Conservation (phyloP, 2,797 vertebrate genomes). For the Miichthys miiuy region DNA sequence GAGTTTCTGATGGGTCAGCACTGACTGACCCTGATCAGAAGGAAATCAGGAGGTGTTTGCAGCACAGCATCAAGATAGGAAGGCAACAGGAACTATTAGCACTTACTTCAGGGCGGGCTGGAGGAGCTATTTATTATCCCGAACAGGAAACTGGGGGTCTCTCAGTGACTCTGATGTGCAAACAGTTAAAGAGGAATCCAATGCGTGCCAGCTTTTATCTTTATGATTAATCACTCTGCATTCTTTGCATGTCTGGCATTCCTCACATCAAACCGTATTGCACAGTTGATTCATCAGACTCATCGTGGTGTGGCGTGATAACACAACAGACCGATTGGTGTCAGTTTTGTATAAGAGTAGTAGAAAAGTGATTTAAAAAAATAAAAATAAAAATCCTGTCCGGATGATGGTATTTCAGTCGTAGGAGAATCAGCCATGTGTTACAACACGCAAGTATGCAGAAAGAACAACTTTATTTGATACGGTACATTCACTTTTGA, state of each 20-base stretch:
- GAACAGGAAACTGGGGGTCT: slow-evolving; percentile 53
- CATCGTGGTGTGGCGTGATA: slow-evolving; percentile 33
- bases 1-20: slow-evolving; percentile 60
- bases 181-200: slow-evolving; percentile 65
- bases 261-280: slow-evolving; percentile 58
- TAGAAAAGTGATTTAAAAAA: slow-evolving; percentile 40
- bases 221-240: slow-evolving; percentile 55
- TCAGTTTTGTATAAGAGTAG: slow-evolving; percentile 51
- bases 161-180: slow-evolving; percentile 59
- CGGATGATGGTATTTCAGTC: slow-evolving; percentile 58
- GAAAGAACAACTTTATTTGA: slow-evolving; percentile 77
- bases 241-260: slow-evolving; percentile 46
- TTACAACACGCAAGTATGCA: slow-evolving; percentile 71
- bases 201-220: slow-evolving; percentile 44
- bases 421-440: slow-evolving; percentile 68
- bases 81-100: slow-evolving; percentile 77
- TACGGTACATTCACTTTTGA: slow-evolving; percentile 79
- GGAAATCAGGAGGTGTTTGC: slow-evolving; percentile 68
- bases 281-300: slow-evolving; percentile 67
- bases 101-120: slow-evolving; percentile 63
- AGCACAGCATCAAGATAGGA: slow-evolving; percentile 68
- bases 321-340: slow-evolving; percentile 38
- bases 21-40: slow-evolving; percentile 55
- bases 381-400: slow-evolving; percentile 14
- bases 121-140: slow-evolving; percentile 55